Base-by-base conservation (phyloP, 2,113 vertebrate genomes). In the Hirundichthys speculiger region DNA sequence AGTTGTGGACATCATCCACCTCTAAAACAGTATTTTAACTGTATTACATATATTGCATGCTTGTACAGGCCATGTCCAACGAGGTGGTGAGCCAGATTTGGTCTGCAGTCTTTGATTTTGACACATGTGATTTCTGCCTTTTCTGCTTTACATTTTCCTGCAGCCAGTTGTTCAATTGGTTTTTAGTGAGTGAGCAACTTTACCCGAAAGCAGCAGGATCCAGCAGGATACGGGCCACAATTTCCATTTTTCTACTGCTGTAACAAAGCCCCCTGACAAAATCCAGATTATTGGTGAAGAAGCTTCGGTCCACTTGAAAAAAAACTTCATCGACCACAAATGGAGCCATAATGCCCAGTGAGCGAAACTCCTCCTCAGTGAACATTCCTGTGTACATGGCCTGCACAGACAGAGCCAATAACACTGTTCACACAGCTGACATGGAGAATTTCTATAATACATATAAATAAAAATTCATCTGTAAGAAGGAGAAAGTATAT, bases 321-420 rank as follows among this genome's bases (percentile, higher is more conserved):
- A 93, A 92, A 53, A 92, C 76, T 60, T 92, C 82, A 54, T 92
- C 93, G 14, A n/a, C 54, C 75, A 94, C 91, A 75, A 91, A 93
- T 0, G 93, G 75, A 0, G 92, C 88, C 90, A 93, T 91, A 21
- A 89, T 56, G 13, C 87, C 92, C 69, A 94, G 73, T 0, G 83
- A 89, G 13, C 68, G 87, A 55, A 94, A 92, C 86, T 93, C 92
- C 27, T 80, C 77, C 71, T 89, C 84, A 0, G 91, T 91, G 82
- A 92, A 93, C 39, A 67, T 16, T 0, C 89, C 91, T 0, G 83
- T 89, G 82, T 92, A 82, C 87, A 93, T 88, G 20, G 68, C 72
- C 93, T 93, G 71, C 30, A 61, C 38, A 47, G 47, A 43, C 46
- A 58, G 5, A 38, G 4, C 2, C 8, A 5, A 48, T 13, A 53